Evolutionary conservation across 2,797 vertebrate genomes (phyloP).

Genomic region (Picus viridis): DNA sequence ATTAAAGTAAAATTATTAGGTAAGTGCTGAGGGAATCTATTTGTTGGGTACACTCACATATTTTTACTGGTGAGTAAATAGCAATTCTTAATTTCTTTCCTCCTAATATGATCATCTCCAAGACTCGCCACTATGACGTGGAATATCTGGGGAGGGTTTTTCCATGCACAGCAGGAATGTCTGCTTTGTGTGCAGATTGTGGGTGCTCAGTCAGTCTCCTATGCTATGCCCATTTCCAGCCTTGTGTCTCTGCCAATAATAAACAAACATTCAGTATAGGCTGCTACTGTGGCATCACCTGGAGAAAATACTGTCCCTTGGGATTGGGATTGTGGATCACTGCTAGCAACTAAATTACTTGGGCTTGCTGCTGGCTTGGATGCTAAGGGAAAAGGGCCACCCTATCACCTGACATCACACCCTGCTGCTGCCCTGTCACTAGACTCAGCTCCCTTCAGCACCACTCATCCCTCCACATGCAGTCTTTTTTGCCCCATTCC

Average conservation of each 20-base stretch:
- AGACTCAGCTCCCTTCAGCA: not conserved
- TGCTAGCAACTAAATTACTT: not conserved
- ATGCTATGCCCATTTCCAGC: not conserved
- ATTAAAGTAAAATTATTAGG: constrained; percentile 72
- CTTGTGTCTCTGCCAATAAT: not conserved
- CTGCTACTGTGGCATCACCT: not conserved
- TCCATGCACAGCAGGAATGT: not conserved
- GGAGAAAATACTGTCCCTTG: not conserved
- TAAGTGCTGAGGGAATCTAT: constrained; percentile 59
- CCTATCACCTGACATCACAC: not conserved
- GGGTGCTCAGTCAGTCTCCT: not conserved
- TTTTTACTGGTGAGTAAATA: constrained; percentile 68
- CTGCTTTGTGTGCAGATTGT: not conserved
- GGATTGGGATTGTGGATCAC: not conserved
- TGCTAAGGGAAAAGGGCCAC: not conserved
- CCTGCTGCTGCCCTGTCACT: not conserved
- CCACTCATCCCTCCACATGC: accelerated
- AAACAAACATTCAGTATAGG: not conserved
- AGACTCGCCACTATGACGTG: constrained; percentile 9
- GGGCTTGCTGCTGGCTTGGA: not conserved
- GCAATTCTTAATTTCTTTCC: constrained; percentile 60
- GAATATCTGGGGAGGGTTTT: constrained; percentile 33
- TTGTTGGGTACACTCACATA: constrained; percentile 48
- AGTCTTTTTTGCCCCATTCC: not conserved
- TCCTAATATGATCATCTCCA: not conserved